Conservation (phyloP, 2,113 vertebrate genomes). For the Sisor rabdophorus region DNA sequence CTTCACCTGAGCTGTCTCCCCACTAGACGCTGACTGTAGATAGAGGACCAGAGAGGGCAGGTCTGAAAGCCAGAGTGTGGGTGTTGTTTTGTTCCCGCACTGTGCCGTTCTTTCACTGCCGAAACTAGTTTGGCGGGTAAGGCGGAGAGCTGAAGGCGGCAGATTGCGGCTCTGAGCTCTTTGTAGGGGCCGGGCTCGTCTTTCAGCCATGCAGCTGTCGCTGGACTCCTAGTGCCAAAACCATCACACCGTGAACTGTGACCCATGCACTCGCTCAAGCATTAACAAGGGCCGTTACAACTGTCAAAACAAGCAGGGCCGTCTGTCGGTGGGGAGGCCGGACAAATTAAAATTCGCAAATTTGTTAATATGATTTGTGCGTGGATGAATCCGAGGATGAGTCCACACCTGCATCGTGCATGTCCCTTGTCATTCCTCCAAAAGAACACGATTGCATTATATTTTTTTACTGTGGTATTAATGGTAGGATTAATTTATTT, state of each 20-base stretch:
- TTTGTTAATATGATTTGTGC: constrained; percentile 41
- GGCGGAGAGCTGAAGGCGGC: constrained; percentile 33
- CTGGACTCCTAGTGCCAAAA: constrained; percentile 55
- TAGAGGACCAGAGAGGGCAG: constrained; percentile 19
- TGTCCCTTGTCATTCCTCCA: neutral
- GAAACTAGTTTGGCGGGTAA: constrained; percentile 50
- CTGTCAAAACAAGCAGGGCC: constrained; percentile 46
- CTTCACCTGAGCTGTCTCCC: neutral
- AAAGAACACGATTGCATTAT: neutral
- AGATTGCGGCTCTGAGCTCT: constrained; percentile 47
- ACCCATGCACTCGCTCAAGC: constrained; percentile 45
- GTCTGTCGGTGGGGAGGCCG: constrained; percentile 39
- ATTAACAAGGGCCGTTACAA: constrained; percentile 46
- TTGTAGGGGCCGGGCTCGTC: constrained; percentile 44
- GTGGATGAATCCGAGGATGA: constrained; percentile 22
- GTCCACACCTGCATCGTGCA: constrained; percentile 9
- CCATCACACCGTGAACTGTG: constrained; percentile 55
- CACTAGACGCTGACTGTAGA: constrained; percentile 6
- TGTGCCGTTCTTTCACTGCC: constrained; percentile 31
- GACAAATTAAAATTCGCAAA: constrained; percentile 38
- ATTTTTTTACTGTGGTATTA: neutral
- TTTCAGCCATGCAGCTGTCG: constrained; percentile 55
- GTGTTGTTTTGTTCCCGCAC: constrained; percentile 16
- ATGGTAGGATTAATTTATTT: too few relatives aligned
- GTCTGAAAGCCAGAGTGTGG: constrained; percentile 31